Evolutionary conservation across 64 coral and sea anemone species (phyloP).

Genomic region (Stichodactyla mertensii): DNA sequence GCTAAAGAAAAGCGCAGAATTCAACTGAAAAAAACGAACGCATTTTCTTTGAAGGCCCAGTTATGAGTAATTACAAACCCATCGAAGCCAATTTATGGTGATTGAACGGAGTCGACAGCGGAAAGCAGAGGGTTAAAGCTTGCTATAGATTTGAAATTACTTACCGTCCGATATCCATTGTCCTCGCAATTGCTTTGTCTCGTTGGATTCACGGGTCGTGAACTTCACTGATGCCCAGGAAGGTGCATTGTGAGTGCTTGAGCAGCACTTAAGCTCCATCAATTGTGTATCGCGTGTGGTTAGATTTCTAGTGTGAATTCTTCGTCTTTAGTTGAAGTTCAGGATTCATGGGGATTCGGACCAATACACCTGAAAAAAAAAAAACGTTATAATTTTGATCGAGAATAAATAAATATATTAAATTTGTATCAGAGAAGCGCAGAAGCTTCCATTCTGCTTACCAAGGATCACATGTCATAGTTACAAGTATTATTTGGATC

Average conservation of each 20-base stretch:
- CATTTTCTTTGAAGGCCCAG: no score
- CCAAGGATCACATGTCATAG: no score
- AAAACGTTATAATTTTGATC: background rate
- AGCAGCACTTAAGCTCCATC: background rate
- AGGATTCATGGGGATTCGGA: background rate
- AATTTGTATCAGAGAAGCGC: no score
- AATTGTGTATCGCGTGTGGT: background rate
- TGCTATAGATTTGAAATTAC: background rate
- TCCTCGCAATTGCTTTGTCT: background rate
- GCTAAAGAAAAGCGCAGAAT: no score
- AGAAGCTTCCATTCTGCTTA: no score
- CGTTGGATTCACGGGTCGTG: background rate
- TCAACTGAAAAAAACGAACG: no score
- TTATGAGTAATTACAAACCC: no score
- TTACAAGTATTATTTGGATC: no score
- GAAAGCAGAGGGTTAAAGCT: no score
- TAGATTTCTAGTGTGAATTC: background rate
- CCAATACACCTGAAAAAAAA: background rate
- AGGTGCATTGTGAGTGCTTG: background rate
- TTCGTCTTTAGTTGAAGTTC: background rate
- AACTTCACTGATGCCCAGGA: background rate
- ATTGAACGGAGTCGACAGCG: no score
- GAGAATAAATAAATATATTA: background rate
- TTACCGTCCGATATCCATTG: background rate
- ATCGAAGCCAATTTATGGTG: no score